A percentile compares a stretch with the other conserved stretches of the same genome.
These are phyloP conservation scores for Halcyon senegalensis DNA, from an alignment of 2,113 vertebrate species.

Conservation along the genomic window DNA sequence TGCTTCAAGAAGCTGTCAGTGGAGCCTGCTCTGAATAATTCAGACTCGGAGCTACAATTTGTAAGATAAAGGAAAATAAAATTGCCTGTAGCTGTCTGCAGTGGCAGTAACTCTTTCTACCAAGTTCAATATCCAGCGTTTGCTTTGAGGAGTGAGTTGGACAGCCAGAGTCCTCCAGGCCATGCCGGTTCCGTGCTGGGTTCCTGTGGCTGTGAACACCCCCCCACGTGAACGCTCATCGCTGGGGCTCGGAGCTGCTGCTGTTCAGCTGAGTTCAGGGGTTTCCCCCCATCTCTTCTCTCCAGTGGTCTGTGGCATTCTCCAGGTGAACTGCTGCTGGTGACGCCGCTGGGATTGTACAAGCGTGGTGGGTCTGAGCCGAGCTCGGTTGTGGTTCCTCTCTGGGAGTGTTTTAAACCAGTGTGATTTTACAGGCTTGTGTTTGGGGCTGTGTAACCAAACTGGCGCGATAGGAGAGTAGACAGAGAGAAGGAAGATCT, in stretches of 20 bases:
- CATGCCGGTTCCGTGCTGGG: accelerated
- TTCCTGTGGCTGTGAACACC: accelerated
- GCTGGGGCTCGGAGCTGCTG: neutral
- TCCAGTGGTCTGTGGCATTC: accelerated
- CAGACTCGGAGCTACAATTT: conserved; percentile 9
- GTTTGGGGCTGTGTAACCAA: neutral
- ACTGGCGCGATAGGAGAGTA: neutral
- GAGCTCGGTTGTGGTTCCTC: neutral
- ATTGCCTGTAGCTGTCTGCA: neutral
- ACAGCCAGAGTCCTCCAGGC: neutral
- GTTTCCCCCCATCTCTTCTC: accelerated
- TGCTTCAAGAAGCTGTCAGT: neutral
- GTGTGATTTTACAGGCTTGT: neutral
- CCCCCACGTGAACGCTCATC: accelerated
- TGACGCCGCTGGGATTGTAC: neutral
- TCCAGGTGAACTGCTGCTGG: neutral
- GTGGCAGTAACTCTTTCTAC: neutral
- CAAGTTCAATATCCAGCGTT: neutral
- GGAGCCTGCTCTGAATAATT: conserved; percentile 43
- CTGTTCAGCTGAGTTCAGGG: accelerated
- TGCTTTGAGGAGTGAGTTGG: neutral
- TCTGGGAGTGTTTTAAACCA: neutral
- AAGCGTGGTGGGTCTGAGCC: neutral
- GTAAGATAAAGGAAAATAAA: neutral
- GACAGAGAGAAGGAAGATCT: neutral